phyloP scores from a whole-genome alignment of 2,113 vertebrate genomes.

The Aphelocoma coerulescens region DNA sequence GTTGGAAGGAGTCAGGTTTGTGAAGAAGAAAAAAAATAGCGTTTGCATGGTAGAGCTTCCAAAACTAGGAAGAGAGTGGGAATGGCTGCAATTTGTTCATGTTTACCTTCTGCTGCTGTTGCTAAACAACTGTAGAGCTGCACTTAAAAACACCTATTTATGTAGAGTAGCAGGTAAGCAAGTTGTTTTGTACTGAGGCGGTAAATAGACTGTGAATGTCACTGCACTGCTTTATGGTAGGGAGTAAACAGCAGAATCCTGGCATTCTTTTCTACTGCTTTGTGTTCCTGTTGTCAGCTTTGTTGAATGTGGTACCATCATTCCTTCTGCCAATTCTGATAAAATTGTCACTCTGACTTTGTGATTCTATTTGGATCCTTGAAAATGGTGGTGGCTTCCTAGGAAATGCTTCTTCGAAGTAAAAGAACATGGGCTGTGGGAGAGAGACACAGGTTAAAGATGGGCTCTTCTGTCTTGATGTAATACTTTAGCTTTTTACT shows the following conservation, averaged over 20 bases:
- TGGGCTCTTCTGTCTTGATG: not conserved
- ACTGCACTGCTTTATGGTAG: not conserved
- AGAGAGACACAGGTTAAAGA: not conserved
- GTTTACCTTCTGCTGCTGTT: not conserved
- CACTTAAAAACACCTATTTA: not conserved
- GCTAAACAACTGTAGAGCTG: constrained; percentile 19
- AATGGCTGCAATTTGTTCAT: not conserved
- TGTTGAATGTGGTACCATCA: not conserved
- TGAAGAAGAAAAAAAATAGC: not conserved
- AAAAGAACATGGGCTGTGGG: not conserved
- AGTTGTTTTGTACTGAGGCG: not conserved
- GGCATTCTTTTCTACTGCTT: not conserved
- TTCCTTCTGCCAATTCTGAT: not conserved
- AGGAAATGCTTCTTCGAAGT: not conserved
- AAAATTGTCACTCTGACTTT: not conserved
- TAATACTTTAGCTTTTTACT: not conserved
- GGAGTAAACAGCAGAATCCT: not conserved
- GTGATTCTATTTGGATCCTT: not conserved
- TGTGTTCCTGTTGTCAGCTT: not conserved
- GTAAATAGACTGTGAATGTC: not conserved
- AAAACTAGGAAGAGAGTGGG: not conserved
- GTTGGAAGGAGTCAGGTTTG: not conserved
- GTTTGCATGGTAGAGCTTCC: not conserved
- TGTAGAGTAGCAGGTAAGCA: not conserved
- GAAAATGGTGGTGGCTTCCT: not conserved